Percentiles rank a stretch among this genome's conserved stretches.
Evolutionary conservation across 2,797 vertebrate genomes (phyloP).

Genomic region (Triplophysa yarkandensis): DNA sequence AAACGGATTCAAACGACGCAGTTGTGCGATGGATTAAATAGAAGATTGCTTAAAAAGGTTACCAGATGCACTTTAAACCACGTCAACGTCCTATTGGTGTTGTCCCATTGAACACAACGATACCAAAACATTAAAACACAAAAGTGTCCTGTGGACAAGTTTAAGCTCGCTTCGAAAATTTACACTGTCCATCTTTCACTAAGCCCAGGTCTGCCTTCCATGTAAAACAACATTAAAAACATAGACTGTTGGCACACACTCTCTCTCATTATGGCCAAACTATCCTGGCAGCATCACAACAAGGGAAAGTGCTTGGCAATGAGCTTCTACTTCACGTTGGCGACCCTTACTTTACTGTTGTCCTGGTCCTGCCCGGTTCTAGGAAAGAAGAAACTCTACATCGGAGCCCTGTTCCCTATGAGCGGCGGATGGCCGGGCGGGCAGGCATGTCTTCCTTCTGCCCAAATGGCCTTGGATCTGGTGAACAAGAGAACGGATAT

Average conservation of each 20-base stretch:
- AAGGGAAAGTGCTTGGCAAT: slow-evolving; percentile 36
- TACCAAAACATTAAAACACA: not conserved
- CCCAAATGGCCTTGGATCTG: slow-evolving; percentile 89
- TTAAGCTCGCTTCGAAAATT: slow-evolving; percentile 16
- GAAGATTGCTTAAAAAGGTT: not conserved
- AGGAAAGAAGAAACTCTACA: slow-evolving; percentile 92
- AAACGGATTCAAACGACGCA: slow-evolving; percentile 48
- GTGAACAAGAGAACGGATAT: slow-evolving; percentile 89
- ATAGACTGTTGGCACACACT: slow-evolving; percentile 22
- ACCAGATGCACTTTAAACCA: slow-evolving; percentile 6
- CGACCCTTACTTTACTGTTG: slow-evolving; percentile 65
- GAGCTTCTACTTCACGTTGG: slow-evolving; percentile 57
- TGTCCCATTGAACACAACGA: not conserved
- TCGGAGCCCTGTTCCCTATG: slow-evolving; percentile 93
- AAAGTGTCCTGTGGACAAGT: not conserved
- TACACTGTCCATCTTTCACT: not conserved
- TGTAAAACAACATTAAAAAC: slow-evolving; percentile 15
- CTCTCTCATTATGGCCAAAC: slow-evolving; percentile 55
- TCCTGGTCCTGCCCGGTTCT: slow-evolving; percentile 72
- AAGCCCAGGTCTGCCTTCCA: slow-evolving; percentile 1
- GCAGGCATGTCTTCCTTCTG: slow-evolving; percentile 88
- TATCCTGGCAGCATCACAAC: slow-evolving; percentile 29
- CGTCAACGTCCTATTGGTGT: slow-evolving; percentile 8
- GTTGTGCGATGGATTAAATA: not conserved
- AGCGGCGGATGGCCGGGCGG: slow-evolving; percentile 92